Conservation (phyloP, 2,888 invertebrate species). For the Poecilobothrus nobilitatus region DNA sequence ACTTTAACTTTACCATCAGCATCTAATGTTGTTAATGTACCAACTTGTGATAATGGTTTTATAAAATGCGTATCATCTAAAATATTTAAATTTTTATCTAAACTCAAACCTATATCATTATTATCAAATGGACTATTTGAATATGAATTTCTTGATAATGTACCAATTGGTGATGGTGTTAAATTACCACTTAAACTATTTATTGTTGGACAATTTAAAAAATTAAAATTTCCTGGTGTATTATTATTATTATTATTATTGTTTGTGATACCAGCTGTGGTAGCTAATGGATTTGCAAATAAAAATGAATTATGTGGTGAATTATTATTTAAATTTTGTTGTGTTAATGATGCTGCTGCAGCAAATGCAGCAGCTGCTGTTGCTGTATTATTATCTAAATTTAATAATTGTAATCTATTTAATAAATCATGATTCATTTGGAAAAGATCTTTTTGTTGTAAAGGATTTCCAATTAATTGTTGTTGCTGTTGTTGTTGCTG, state of each 20-base stretch:
- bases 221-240: constrained; percentile 34
- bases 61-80: constrained; percentile 53
- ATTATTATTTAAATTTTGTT: constrained; percentile 24
- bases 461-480: constrained; percentile 21
- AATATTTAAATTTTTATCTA: constrained; percentile 44
- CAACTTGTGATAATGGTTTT: constrained; percentile 58
- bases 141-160: constrained; percentile 40
- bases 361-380: constrained; percentile 21
- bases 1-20: constrained; percentile 53
- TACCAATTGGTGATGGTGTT: constrained; percentile 40
- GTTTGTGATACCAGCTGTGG: constrained; percentile 29
- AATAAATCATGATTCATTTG: constrained; percentile 44
- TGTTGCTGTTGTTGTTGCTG: constrained; percentile 13
- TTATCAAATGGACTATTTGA: constrained; percentile 35
- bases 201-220: constrained; percentile 32
- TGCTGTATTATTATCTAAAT: constrained; percentile 30
- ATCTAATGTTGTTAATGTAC: constrained; percentile 53
- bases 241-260: constrained; percentile 31
- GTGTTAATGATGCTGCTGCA: constrained; percentile 23
- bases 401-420: constrained; percentile 41
- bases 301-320: constrained; percentile 42
- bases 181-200: constrained; percentile 29
- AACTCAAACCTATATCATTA: constrained; percentile 36
- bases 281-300: constrained; percentile 41
- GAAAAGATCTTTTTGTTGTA: constrained; percentile 40